Base-by-base conservation (phyloP, 2,888 invertebrate genomes). In the Himalopsyche tibetana region DNA sequence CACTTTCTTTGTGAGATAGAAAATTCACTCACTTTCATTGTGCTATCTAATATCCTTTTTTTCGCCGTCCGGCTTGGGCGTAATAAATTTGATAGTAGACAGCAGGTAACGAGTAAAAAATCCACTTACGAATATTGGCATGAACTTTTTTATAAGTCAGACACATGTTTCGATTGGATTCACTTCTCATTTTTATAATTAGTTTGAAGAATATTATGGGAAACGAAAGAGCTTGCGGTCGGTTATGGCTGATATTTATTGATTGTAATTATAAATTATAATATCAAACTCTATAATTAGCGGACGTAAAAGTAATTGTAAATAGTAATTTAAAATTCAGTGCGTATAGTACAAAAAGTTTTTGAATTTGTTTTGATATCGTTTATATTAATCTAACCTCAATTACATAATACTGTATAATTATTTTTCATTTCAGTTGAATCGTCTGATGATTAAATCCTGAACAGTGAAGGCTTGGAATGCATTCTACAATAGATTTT, bases 151-250 rank as follows among this genome's bases (percentile, higher is more conserved):
- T 56, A 19, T 11, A 19, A 11, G 63, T 19, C 63, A 28, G 4
- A 63, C 19, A 63, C 63, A 63, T 28, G 63, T 63, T 63, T 9
- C 28, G 28, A 63, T 19, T 63, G 19, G 63, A 63, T 19, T 63
- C 63, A 63, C 63, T 63, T 63, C 63, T 63, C 63, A 63, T 63
- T 63, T 63, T 63, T 19, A 15, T 63, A 28, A 63, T 63, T 63
- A 63, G 63, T 63, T 63, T 63, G 63, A n/a, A 63, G 63, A 63
- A 63, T 63, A 63, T 63, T 63, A 63, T 63, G 19, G 63, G 63
- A 63, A 63, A 63, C 19, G 63, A 63, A 63, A 63, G 19, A 63
- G n/a, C 63, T 63, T 63, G 63, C 15, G 63, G 63, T 63, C 63
- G 28, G 51, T 51, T 63, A n/a, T 63, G n/a, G 19, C 8, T 63